Percentiles rank a stretch among this genome's conserved stretches.
Conservation (phyloP, 1,140 invertebrate genomes). For the Myzus persicae region DNA sequence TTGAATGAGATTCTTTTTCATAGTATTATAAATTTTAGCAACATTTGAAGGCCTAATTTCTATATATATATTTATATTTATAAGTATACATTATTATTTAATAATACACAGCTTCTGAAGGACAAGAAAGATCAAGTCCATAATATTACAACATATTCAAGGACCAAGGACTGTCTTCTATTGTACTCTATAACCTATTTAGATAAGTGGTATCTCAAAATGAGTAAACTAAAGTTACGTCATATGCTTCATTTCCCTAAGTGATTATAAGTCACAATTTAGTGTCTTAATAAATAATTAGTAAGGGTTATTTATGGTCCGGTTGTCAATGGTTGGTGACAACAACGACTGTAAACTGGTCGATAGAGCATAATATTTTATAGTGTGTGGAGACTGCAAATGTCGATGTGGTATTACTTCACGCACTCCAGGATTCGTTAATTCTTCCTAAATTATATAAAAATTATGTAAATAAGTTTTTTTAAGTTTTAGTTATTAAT, state of each 20-base stretch:
- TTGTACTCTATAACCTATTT: constrained; percentile 32
- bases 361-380: constrained; percentile 67
- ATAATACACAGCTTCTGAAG: neutral
- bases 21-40: constrained; percentile 20
- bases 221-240: constrained; percentile 21
- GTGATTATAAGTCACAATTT: constrained; percentile 14
- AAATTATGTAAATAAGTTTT: neutral
- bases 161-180: neutral
- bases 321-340: constrained; percentile 67
- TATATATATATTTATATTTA: neutral
- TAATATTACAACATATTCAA: neutral
- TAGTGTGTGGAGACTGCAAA: constrained; percentile 71
- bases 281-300: constrained; percentile 26
- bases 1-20: constrained; percentile 26
- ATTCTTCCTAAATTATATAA: constrained; percentile 49
- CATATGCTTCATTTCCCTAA: constrained; percentile 9
- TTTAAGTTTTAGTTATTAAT: neutral
- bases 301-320: constrained; percentile 52
- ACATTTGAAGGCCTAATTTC: constrained; percentile 1
- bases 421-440: constrained; percentile 66
- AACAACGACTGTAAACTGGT: constrained; percentile 70
- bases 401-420: constrained; percentile 75
- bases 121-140: neutral
- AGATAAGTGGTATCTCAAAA: constrained; percentile 32
- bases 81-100: constrained; percentile 34